Conservation (phyloP, 2,113 vertebrate species). For the Microcebus ravelobensis region DNA sequence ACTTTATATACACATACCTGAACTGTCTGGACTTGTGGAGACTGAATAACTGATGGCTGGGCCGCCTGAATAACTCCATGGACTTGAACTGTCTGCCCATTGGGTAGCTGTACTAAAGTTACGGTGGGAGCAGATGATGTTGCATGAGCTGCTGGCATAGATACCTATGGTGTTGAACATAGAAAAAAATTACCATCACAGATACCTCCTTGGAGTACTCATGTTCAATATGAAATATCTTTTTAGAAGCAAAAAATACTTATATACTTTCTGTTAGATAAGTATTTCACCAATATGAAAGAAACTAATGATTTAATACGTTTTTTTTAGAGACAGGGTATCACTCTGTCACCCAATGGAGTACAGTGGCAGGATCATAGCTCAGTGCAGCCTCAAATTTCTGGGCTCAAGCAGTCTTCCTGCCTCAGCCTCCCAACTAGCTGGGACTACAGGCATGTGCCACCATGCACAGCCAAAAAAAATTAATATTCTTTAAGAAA, state of each 20-base stretch:
- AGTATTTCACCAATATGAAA: conserved; percentile 34
- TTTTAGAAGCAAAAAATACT: conserved; percentile 32
- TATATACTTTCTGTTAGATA: background rate
- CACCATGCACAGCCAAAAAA: no score
- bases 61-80: conserved; percentile 99
- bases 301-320: background rate
- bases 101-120: conserved; percentile 97
- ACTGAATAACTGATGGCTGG: conserved; percentile 98
- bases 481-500: background rate
- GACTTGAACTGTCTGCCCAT: conserved; percentile 98
- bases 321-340: no score
- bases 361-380: no score
- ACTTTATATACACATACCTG: conserved; percentile 90
- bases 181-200: conserved; percentile 66
- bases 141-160: conserved; percentile 94
- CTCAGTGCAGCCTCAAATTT: no score
- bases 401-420: no score
- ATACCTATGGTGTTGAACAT: conserved; percentile 87
- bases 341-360: no score
- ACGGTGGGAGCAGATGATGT: conserved; percentile 94
- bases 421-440: no score
- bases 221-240: conserved; percentile 48
- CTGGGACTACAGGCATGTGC: no score
- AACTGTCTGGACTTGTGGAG: conserved; percentile 97
- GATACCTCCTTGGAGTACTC: background rate